Evolutionary conservation across 2,888 invertebrate species (phyloP), one percentile per base, ranked within the genome.

Genomic region (Leptopterna dolabrata): DNA sequence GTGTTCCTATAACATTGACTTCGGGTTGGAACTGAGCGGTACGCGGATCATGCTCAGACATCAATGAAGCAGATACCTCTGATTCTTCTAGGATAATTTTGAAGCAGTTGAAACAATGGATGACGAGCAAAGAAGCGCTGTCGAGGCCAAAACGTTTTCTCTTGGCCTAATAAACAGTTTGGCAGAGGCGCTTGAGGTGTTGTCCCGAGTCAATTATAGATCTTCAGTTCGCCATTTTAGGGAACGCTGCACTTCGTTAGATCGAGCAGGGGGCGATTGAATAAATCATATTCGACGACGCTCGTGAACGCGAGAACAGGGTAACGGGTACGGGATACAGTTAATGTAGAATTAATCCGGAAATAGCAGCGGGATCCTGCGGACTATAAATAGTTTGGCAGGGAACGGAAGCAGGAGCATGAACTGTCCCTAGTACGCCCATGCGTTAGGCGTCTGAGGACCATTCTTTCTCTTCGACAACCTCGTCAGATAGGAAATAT

Each of bases 151-250:
- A 47, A 78, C n/a, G 78, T 45, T 27, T 43, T 78, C 45, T 78
- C 81, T 81, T 81, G 81, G 51, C 81, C 81, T 81, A 51, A 51
- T 81, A 81, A 81, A 81, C 81, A 11, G 73, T 30, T 51, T 51
- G 81, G 30, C 51, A 30, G 7, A 27, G 2, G 55, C 81, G 55
- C 47, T 30, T 29, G 81, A 51, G 55, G 81, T 81, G 81, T 81
- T 81, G 81, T 81, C 55, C 36, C 55, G 30, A 51, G 47, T 30
- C 81, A 81, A 55, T 81, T 27, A 81, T 81, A 47, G 47, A 47
- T 27, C 43, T 0, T 19, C 45, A 11, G 81, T 51, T 81, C 47
- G 81, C 47, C 81, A 51, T 51, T 81, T 81, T 51, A 51, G 81
- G 81, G 30, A 81, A 27, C 78, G 36, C 27, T 73, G 73, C 73